Evolutionary conservation across 2,113 vertebrate species (phyloP).

Genomic region (Cephalopterus ornatus): DNA sequence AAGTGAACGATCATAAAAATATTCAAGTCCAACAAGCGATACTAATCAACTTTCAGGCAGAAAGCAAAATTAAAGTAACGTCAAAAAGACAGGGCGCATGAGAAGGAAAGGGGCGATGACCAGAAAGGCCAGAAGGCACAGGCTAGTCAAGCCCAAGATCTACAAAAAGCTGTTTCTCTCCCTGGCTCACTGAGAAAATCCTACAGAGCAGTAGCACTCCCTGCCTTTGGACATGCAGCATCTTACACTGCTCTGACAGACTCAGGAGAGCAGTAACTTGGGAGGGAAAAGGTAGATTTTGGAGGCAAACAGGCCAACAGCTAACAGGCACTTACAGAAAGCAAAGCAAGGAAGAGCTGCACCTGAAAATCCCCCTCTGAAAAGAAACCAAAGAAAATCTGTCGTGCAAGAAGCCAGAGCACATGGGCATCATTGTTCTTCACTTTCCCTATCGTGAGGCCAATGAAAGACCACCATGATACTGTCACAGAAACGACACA

Average conservation of each 20-base stretch:
- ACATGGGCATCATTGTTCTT: rapidly evolving
- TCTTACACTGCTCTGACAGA: neutral
- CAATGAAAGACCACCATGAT: neutral
- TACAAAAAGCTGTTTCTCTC: neutral
- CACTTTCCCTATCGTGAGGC: neutral
- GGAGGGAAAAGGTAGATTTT: neutral
- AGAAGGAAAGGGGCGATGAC: neutral
- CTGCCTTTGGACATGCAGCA: neutral
- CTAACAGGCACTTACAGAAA: neutral
- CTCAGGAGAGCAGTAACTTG: neutral
- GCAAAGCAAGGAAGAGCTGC: neutral
- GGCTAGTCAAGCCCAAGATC: neutral
- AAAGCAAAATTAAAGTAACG: neutral
- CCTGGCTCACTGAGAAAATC: neutral
- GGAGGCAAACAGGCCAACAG: neutral
- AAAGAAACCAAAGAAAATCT: neutral
- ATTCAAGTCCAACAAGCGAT: neutral
- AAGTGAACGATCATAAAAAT: neutral
- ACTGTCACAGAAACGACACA: neutral
- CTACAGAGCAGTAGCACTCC: neutral
- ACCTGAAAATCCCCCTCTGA: neutral
- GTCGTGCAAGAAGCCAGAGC: neutral
- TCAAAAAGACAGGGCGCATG: neutral
- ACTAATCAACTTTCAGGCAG: neutral
- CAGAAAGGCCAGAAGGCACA: neutral